These are phyloP conservation scores for Prietella phreatophila DNA, from an alignment of 2,113 vertebrate genomes.

Conservation along the genomic window DNA sequence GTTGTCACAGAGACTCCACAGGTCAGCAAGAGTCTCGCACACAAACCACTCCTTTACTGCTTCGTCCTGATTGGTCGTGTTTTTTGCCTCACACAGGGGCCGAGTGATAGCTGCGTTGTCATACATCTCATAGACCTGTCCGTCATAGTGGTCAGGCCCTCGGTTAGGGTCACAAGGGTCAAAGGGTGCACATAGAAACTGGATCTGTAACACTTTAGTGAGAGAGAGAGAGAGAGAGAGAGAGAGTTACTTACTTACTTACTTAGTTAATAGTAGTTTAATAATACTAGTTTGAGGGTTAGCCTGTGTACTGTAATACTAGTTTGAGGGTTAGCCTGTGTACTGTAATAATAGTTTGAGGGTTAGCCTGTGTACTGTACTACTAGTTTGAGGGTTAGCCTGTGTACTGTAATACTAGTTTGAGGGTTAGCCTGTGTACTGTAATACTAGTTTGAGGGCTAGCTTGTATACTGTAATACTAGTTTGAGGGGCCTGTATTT, in stretches of 20 bases:
- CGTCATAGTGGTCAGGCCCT: background rate
- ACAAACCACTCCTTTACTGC: slow-evolving; percentile 28
- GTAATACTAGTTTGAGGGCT: background rate
- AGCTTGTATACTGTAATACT: background rate
- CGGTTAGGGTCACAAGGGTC: slow-evolving; percentile 29
- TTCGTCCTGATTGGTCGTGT: slow-evolving; percentile 12
- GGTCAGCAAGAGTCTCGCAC: slow-evolving; percentile 34
- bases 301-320: background rate
- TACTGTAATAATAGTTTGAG: background rate
- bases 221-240: slow-evolving; percentile 20
- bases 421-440: too few species aligned
- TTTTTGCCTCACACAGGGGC: slow-evolving; percentile 16
- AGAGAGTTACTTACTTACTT: background rate
- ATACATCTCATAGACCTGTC: background rate
- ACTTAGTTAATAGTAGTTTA: background rate
- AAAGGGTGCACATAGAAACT: slow-evolving; percentile 60
- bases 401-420: too few species aligned
- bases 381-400: background rate
- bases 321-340: background rate
- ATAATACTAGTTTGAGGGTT: background rate
- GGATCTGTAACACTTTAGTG: slow-evolving; percentile 53
- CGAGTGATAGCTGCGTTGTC: too few species aligned
- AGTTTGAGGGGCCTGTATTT: background rate
- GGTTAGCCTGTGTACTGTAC: background rate
- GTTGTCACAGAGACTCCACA: slow-evolving; percentile 21